Conservation (phyloP, 1,140 invertebrate species). For the Ooceraea biroi region DNA sequence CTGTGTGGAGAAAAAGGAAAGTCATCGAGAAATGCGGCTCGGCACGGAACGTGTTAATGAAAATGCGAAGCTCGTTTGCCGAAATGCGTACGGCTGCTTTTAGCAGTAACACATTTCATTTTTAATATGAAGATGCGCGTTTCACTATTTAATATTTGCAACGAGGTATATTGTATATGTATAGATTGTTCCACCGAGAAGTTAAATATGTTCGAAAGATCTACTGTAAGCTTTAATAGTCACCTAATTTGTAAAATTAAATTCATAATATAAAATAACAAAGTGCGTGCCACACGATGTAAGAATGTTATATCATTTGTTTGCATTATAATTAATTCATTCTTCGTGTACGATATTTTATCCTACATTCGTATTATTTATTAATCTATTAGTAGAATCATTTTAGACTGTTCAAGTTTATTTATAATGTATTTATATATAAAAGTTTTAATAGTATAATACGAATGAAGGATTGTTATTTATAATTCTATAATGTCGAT, state of each 20-base stretch:
- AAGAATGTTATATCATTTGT: constrained; percentile 31
- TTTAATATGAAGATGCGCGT: too few relatives aligned
- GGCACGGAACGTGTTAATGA: not conserved
- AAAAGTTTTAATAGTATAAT: constrained; percentile 16
- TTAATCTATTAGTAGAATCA: not conserved
- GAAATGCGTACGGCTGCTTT: not conserved
- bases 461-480: not conserved
- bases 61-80: not conserved
- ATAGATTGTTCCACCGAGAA: too few relatives aligned
- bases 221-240: too few relatives aligned
- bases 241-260: too few relatives aligned
- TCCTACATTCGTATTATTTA: constrained; percentile 2
- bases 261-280: not conserved
- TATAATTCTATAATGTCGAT: not conserved
- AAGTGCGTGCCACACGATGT: not conserved
- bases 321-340: constrained; percentile 6
- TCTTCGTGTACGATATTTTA: not conserved
- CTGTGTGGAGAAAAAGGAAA: too few relatives aligned
- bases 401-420: not conserved
- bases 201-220: too few relatives aligned
- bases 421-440: constrained; percentile 5
- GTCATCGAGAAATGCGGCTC: too few relatives aligned
- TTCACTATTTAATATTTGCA: not conserved
- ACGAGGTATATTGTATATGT: not conserved
- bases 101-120: not conserved